These are phyloP conservation scores for Corythaeola cristata DNA, from an alignment of 2,113 vertebrate genomes.

Conservation along the genomic window DNA sequence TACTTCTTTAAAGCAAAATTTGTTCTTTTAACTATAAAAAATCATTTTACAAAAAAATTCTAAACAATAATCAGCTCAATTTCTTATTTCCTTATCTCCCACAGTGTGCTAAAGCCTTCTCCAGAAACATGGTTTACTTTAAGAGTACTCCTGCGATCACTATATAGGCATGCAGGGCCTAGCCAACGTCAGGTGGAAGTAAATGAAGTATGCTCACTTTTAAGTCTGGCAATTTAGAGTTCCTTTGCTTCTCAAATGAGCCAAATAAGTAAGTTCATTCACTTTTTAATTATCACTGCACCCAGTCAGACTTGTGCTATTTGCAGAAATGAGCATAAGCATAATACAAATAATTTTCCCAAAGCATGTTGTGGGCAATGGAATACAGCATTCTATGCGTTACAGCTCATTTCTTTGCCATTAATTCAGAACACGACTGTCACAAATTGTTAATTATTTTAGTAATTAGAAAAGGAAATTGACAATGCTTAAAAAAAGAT, in stretches of 20 bases:
- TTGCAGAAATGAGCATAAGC: neutral
- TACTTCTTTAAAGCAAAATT: neutral
- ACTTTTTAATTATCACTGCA: neutral
- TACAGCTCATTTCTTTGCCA: constrained; percentile 6
- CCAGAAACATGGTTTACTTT: neutral
- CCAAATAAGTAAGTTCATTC: neutral
- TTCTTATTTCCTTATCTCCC: neutral
- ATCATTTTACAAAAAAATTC: neutral
- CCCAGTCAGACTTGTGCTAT: neutral
- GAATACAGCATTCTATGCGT: neutral
- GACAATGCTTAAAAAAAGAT: neutral
- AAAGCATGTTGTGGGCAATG: neutral
- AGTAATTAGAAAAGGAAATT: constrained; percentile 29
- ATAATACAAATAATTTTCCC: neutral
- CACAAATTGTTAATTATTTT: constrained; percentile 46
- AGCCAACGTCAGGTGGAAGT: neutral
- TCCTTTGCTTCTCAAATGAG: neutral
- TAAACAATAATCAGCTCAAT: neutral
- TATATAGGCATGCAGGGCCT: neutral
- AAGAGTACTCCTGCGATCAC: neutral
- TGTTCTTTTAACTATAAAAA: neutral
- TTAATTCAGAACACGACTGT: constrained; percentile 30
- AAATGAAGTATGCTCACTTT: neutral
- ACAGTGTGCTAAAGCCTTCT: neutral
- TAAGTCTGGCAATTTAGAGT: neutral